Evolutionary conservation across 2,113 vertebrate species (phyloP), one percentile per base, ranked within the genome.

Genomic region (Forbesichthys papilliferus): DNA sequence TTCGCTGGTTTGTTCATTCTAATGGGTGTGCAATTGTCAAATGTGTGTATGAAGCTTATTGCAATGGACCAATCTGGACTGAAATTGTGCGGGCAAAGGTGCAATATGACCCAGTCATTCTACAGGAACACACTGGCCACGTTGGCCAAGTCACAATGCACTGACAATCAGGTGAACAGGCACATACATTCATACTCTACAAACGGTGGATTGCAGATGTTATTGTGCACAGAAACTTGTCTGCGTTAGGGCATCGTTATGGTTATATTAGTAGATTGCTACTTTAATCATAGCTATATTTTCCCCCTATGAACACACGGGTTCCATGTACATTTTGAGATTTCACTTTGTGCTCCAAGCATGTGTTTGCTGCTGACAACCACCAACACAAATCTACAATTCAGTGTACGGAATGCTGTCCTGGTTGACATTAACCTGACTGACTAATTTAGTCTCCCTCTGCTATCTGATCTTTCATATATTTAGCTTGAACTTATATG

Each of bases 11-110:
- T 93, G 86, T 90, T 90, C 73, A 86, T 93, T 93, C 82, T 89
- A 90, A 91, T 5, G 47, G 75, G 90, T 89, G 87, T 91, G 91
- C 85, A 86, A 89, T 91, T 88, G 73, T 79, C 73, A 73, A 86
- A 89, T 89, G 93, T 88, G 86, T 46, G 63, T 88, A 83, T 90
- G 93, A 86, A 90, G 82, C 82, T 91, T 90, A 86, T 79, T 92
- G 93, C 92, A 92, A 78, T 82, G 93, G 94, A 94, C 94, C 93
- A 93, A 95, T 87, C 87, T 86, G 80, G 87, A 90, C 74, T 90
- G 89, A 85, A 84, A 86, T 27, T 88, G 90, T 92, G 84, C 78
- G 88, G 88, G 93, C 91, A 86, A 84, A 89, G 84, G 92, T 94
- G 94, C 94, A 96, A 92, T 94, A 93, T 91, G 85, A 82, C 77